A percentile compares a stretch with the other conserved stretches of the same genome.
These are phyloP conservation scores for Vespertilio murinus DNA, from an alignment of 2,797 vertebrate species.

Conservation along the genomic window DNA sequence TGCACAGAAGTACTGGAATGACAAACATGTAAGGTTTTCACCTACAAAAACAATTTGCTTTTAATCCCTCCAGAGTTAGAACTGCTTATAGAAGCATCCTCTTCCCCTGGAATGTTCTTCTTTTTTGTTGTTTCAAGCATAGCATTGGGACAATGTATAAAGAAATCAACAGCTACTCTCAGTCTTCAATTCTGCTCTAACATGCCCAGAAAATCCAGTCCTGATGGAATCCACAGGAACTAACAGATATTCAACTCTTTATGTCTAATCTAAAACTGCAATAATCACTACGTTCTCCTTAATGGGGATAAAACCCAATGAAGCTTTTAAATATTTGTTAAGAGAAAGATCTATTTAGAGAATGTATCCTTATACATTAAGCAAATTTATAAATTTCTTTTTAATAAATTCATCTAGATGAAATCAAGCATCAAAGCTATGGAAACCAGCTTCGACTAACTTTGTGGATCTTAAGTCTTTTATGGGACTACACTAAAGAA, in stretches of 20 bases:
- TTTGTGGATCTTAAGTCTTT: slow-evolving; percentile 5
- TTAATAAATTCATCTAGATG: not conserved
- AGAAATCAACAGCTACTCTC: not conserved
- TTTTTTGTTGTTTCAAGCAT: not conserved
- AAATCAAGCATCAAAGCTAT: slow-evolving; percentile 41
- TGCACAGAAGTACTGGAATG: not conserved
- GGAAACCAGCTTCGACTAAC: not conserved
- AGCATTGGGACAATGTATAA: not conserved
- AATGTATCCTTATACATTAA: slow-evolving; percentile 29
- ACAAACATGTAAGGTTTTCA: not conserved
- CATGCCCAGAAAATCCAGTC: not conserved
- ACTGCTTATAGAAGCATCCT: not conserved
- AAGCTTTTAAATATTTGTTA: slow-evolving; percentile 47
- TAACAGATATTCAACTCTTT: not conserved
- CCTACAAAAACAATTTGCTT: not conserved
- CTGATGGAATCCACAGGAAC: not conserved
- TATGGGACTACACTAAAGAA: slow-evolving; percentile 18
- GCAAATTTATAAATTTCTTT: slow-evolving; percentile 47
- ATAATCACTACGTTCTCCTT: slow-evolving; percentile 25
- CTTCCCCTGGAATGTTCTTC: not conserved
- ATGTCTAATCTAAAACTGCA: not conserved
- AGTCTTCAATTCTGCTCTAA: not conserved
- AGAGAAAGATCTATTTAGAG: slow-evolving; percentile 44
- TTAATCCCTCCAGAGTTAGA: slow-evolving; percentile 5
- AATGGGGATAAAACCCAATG: not conserved